Evolutionary conservation across 2,888 invertebrate genomes (phyloP), one percentile per base, ranked within the genome.

Genomic region (Orthonevra nobilis): DNA sequence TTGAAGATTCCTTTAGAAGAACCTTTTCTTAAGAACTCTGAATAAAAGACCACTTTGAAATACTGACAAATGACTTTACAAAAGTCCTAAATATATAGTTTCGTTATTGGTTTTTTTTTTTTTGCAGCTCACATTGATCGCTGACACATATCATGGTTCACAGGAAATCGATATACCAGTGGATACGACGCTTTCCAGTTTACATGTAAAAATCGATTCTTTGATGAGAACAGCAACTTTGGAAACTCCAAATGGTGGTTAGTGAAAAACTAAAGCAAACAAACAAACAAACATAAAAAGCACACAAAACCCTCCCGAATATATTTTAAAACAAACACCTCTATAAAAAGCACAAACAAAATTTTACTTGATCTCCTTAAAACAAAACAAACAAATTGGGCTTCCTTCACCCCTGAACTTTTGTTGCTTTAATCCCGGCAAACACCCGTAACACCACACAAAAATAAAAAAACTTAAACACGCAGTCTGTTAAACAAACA

Each of bases 241-340:
- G 86, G 84, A 85, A 81, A 86, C 89, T 86, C 88, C 90, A 86
- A 84, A 87, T 87, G 88, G 88, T 85, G 88, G 88, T 88, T 85
- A 90, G 90, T 86, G 84, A 38, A 40, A 52, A 30, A 60, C 28
- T 17, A 42, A 26, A 30, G 36, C 12, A 14, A 10, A 38, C 3
- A 58, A 34, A 72, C 26, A 38, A 20, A 5, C 23, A 23, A 23
- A 4, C 5, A 3, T 23, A 23, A 5, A 23, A 23, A 23, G 3
- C 23, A 50, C 17, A 32, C 3, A 72, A 44, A 19, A 28, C 14
- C 36, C 6, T 26, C 17, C 20, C 26, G 30, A 6, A 60, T 44
- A 30, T 34, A 54, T 52, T 1, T 30, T 14, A 60, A 42, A 28
- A 32, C 20, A 56, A 19, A 54, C 30, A 46, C 19, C 17, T 28